Conservation (phyloP, 1,140 invertebrate species). For the Drosophila nigrodunni region DNA sequence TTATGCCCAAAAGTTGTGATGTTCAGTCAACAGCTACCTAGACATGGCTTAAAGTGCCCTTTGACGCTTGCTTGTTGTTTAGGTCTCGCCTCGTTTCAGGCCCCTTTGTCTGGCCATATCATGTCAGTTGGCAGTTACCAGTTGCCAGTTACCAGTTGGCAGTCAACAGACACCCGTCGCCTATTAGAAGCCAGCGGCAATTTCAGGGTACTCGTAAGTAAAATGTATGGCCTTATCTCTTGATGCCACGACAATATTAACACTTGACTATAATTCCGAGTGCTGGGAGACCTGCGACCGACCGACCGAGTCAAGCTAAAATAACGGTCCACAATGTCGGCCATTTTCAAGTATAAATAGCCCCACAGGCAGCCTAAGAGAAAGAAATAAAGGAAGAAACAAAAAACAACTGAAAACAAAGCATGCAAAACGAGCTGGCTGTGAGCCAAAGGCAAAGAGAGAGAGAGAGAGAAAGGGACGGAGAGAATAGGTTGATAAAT, state of each 20-base stretch:
- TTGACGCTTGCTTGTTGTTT: constrained; percentile 10
- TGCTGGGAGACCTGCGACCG: constrained; percentile 6
- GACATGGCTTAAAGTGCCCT: constrained; percentile 21
- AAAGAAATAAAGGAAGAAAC: constrained; percentile 36
- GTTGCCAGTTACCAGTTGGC: constrained; percentile 46
- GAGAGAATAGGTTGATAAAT: constrained; percentile 49
- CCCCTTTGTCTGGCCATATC: constrained; percentile 59
- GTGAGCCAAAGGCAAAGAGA: constrained; percentile 2
- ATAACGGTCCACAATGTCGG: constrained; percentile 21
- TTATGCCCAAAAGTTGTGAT: not conserved
- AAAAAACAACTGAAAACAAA: constrained; percentile 56
- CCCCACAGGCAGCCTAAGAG: constrained; percentile 14
- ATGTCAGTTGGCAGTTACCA: constrained; percentile 51
- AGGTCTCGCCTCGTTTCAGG: constrained; percentile 19
- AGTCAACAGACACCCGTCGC: constrained; percentile 33
- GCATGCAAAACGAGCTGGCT: constrained; percentile 46
- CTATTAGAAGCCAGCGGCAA: constrained; percentile 49
- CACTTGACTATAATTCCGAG: constrained; percentile 68
- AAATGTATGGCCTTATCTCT: constrained; percentile 63
- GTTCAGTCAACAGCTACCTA: constrained; percentile 36
- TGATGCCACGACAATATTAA: constrained; percentile 62
- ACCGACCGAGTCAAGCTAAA: not conserved
- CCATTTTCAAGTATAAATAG: constrained; percentile 69
- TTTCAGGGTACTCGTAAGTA: constrained; percentile 54
- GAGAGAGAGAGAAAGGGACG: not conserved